Evolutionary conservation across 2,888 invertebrate genomes (phyloP).

Genomic region (Leptarthrus brevirostris): DNA sequence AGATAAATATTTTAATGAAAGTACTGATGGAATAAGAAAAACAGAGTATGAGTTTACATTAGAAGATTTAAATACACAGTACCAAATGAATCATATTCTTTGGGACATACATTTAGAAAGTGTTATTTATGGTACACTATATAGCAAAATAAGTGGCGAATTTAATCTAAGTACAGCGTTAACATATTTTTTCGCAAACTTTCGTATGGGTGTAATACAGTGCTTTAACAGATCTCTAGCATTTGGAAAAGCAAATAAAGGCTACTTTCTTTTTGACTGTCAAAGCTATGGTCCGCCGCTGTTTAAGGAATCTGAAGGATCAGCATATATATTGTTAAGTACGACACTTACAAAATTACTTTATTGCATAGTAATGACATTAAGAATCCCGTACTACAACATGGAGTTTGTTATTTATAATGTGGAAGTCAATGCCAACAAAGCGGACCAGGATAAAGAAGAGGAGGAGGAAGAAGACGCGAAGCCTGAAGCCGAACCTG

Average conservation of each 20-base stretch:
- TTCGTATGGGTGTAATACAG: conserved; percentile 70
- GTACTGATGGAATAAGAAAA: conserved; percentile 67
- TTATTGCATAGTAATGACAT: conserved; percentile 73
- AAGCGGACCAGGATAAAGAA: conserved; percentile 57
- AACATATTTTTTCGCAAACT: conserved; percentile 71
- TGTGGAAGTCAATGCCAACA: conserved; percentile 58
- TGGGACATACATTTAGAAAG: conserved; percentile 72
- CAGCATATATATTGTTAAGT: conserved; percentile 73
- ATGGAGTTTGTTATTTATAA: conserved; percentile 70
- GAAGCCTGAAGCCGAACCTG: conserved; percentile 27
- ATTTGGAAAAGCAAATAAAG: conserved; percentile 68
- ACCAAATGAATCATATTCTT: conserved; percentile 71
- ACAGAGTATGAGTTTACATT: conserved; percentile 71
- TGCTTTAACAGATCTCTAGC: conserved; percentile 70
- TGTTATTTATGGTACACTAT: conserved; percentile 73
- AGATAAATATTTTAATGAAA: conserved; percentile 70
- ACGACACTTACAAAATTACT: conserved; percentile 72
- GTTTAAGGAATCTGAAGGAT: conserved; percentile 71
- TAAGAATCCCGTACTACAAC: conserved; percentile 71
- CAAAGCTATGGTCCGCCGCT: conserved; percentile 73
- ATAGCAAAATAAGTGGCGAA: conserved; percentile 69
- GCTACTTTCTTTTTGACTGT: conserved; percentile 78
- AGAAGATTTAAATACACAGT: conserved; percentile 70
- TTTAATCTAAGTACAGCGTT: conserved; percentile 75
- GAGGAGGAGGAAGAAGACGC: conserved; percentile 56